phyloP scores from a whole-genome alignment of 1,140 invertebrate genomes.

The Drosophila miranda region DNA sequence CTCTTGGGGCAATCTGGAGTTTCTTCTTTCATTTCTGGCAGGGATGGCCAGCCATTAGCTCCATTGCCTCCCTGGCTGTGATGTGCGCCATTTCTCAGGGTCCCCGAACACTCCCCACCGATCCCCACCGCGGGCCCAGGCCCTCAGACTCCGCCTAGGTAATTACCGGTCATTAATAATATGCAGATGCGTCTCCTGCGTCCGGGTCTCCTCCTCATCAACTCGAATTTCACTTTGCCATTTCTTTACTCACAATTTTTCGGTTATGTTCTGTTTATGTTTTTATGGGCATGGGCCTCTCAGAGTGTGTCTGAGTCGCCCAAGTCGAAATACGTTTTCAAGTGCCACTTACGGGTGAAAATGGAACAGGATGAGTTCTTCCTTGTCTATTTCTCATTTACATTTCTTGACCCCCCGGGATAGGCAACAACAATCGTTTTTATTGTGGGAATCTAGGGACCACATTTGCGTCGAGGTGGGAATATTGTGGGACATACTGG shows the following conservation, averaged over 20 bases:
- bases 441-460: constrained; percentile 48
- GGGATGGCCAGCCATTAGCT: constrained; percentile 58
- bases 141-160: constrained; percentile 48
- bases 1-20: constrained; percentile 13
- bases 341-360: constrained; percentile 62
- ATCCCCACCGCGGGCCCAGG: not conserved
- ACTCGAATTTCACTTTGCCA: constrained; percentile 56
- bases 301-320: constrained; percentile 27
- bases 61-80: constrained; percentile 43
- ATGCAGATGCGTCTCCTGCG: constrained; percentile 65
- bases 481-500: not conserved
- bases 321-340: constrained; percentile 52
- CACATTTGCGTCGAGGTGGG: constrained; percentile 26
- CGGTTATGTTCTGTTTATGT: constrained; percentile 69
- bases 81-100: constrained; percentile 57
- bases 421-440: constrained; percentile 43
- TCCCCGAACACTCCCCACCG: not conserved
- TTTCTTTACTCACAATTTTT: constrained; percentile 50
- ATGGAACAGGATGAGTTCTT: constrained; percentile 21
- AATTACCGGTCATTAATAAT: constrained; percentile 80
- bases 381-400: constrained; percentile 25
- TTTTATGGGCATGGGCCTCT: constrained; percentile 73
- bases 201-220: constrained; percentile 2
- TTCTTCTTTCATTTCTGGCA: constrained; percentile 16
- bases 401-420: constrained; percentile 61